Evolutionary conservation across 2,888 invertebrate genomes (phyloP), one percentile per base, ranked within the genome.

Genomic region (Drosophila mercatorum): DNA sequence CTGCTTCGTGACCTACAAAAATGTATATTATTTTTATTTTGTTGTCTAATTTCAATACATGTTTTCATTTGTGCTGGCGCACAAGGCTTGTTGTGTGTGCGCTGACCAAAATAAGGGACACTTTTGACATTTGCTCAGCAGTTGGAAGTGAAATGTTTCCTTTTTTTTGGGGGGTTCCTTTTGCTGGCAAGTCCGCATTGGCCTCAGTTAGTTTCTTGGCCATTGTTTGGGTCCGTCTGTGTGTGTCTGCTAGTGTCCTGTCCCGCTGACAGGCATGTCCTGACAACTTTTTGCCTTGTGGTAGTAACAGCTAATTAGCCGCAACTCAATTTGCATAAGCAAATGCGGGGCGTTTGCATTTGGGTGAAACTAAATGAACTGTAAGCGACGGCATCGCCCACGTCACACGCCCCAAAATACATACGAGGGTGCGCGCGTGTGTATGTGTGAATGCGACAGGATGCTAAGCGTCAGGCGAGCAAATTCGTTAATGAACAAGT

Each of bases 401-500:
- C 57, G 56, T 65, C 69, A 67, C 69, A 67, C 74, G 72, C 75
- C 63, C 63, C 62, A 59, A 72, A 56, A 53, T 49, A 53, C 31
- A 67, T 38, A 34, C 10, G 28, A 55, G 22, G 10, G 22, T 60
- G 68, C 57, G 55, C 53, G 44, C 12, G 22, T 55, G 53, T 34
- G 51, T 28, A 28, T 36, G 28, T 56, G 62, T 72, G 58, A 46
- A n/a, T 55, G 58, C 26, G 53, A 51, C 44, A 41, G 60, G 60
- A 72, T 76, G 60, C 59, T 64, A 68, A 46, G 58, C 63, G 76
- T n/a, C 36, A 43, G 53, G 52, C 60, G 40, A 59, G 44, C 49
- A 69, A 80, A 82, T 82, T 85, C 67, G 77, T 85, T 82, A 78
- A 82, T 85, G 83, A 85, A 66, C 57, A 55, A 55, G 49, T 63